Base-by-base conservation (phyloP, 2,797 vertebrate species). In the Heteromormyrus szaboi region DNA sequence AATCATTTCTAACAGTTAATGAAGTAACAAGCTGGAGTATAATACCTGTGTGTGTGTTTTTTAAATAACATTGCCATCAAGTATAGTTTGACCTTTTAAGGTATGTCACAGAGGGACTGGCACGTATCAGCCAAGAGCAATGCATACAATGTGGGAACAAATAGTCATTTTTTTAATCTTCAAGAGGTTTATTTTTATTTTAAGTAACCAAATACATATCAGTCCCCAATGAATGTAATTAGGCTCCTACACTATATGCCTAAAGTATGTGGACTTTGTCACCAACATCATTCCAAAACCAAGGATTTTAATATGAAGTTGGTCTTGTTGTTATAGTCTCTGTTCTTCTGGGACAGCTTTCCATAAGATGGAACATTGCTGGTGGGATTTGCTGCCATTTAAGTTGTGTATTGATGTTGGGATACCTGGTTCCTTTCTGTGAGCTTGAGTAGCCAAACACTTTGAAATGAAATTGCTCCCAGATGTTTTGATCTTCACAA, bases 1-100 rank as follows among this genome's bases (percentile, higher is more conserved):
- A 68, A 89, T 88, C 91, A 88, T 88, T 68, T 91, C 90, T 89
- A 91, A 89, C 91, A 88, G 87, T 56, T 46, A 22, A 54, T 54
- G 41, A 81, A 53, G 72, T 65, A 8, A 81, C 33, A 51, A 48
- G 79, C 9, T 50, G 19, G 8, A 51, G 3, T 84, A n/a, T 25
- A 84, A 50, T 44, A 84, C 46, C 41, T 51, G 79, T 44, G 19
- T 29, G 2, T 33, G 2, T 44, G 25, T 7, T 44, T 44, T 76
- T 79, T 41, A 1, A 46, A 14, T 46, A 46, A 44, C 17, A 19
- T 7, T 9, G 9, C 25, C 50, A 51, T 29, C 22, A 29, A 33
- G 84, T 54, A 17, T 37, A 29, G 22, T 17, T 50, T 25, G 11
- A 85, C 84, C 50, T 54, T 85, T 51, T 17, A 25, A 54, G 48